phyloP scores from a whole-genome alignment of 2,797 vertebrate genomes.

The Stomatorhinus walkeri region DNA sequence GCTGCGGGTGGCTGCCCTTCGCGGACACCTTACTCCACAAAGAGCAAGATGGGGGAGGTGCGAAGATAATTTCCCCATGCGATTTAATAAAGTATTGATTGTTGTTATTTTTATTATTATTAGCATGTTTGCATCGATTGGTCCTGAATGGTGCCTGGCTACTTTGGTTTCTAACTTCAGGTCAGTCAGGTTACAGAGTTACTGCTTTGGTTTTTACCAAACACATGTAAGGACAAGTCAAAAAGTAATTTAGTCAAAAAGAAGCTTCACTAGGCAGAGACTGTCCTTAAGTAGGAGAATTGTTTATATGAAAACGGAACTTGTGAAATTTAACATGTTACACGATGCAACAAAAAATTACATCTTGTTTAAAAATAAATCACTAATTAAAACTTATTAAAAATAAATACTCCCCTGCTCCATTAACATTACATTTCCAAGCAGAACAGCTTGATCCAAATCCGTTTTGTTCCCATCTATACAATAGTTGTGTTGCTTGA shows the following conservation, averaged over 20 bases:
- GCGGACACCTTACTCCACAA: no score
- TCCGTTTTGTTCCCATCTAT: not conserved
- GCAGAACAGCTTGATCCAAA: not conserved
- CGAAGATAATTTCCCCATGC: no score
- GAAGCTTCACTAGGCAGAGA: not conserved
- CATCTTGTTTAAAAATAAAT: not conserved
- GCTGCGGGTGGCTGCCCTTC: no score
- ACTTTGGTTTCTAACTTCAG: not conserved
- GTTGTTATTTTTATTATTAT: no score
- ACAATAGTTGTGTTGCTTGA: not conserved
- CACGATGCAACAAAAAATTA: not conserved
- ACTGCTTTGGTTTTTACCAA: not conserved
- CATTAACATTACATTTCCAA: not conserved
- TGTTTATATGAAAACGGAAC: not conserved
- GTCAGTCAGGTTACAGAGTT: not conserved
- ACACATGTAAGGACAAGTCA: not conserved
- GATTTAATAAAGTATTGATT: no score
- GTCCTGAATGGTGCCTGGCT: not conserved
- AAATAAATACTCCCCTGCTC: not conserved
- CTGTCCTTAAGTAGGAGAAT: not conserved
- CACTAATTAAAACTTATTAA: not conserved
- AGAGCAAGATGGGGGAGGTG: no score
- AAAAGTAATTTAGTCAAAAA: not conserved
- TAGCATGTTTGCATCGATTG: not conserved
- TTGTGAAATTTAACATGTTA: not conserved